Conservation (phyloP, 2,113 vertebrate species). For the Chinchilla lanigera region DNA sequence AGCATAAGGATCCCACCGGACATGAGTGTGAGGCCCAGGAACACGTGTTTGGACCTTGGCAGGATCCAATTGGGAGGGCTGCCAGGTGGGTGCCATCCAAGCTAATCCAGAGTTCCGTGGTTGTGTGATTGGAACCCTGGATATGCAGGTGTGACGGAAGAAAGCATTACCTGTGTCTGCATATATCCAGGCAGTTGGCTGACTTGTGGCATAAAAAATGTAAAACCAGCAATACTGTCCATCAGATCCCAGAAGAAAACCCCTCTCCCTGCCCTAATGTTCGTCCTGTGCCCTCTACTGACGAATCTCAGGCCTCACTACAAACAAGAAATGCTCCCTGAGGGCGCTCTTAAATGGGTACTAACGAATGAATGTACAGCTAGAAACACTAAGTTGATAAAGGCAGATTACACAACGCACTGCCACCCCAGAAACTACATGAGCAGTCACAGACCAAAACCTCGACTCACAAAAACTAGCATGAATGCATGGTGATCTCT, state of each 20-base stretch:
- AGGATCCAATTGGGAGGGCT: neutral
- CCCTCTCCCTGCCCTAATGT: neutral
- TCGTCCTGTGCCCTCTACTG: neutral
- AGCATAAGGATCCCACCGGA: neutral
- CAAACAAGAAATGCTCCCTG: neutral
- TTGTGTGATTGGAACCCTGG: neutral
- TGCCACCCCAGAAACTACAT: neutral
- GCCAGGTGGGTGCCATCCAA: neutral
- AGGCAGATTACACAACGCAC: neutral
- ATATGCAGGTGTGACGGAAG: neutral
- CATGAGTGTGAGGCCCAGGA: neutral
- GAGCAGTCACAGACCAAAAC: too few relatives aligned
- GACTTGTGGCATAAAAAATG: neutral
- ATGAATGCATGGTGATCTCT: neutral
- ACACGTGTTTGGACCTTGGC: neutral
- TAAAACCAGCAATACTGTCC: neutral
- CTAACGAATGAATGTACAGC: neutral
- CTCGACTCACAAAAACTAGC: neutral
- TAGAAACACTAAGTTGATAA: neutral
- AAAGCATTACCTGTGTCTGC: neutral
- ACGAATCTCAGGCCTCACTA: neutral
- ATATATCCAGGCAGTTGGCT: neutral
- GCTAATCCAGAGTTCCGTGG: neutral
- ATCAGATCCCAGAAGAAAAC: neutral
- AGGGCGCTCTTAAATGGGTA: neutral